Evolutionary conservation across 92 coral and sea anemone species (phyloP).

Genomic region (Epizoanthus scotinus): DNA sequence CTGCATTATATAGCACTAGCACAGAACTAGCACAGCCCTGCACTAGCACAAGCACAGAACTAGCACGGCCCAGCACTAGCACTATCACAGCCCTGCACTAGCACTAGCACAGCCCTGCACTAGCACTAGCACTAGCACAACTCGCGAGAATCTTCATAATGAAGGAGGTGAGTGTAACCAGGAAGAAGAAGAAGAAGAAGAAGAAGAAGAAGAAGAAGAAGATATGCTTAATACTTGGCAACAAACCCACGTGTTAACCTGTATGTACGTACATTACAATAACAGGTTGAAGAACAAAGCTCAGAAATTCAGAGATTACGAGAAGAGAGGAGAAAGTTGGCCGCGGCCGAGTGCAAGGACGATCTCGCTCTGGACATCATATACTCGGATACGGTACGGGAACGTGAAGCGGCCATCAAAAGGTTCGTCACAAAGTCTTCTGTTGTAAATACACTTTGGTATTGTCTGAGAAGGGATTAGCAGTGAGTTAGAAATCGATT

Average conservation of each 20-base stretch:
- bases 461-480: neutral
- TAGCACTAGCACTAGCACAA: too few species aligned
- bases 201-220: too few species aligned
- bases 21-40: too few species aligned
- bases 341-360: constrained; percentile 59
- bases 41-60: too few species aligned
- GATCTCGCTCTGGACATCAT: constrained; percentile 66
- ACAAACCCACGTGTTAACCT: neutral
- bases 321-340: constrained; percentile 64
- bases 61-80: too few species aligned
- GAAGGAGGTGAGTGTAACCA: too few species aligned
- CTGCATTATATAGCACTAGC: too few species aligned
- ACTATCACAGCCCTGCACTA: too few species aligned
- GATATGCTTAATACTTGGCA: too few species aligned
- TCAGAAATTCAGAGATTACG: constrained; percentile 59
- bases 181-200: too few species aligned
- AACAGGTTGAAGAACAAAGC: constrained; percentile 43
- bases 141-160: too few species aligned
- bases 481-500: neutral
- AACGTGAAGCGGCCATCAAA: constrained; percentile 68
- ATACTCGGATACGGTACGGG: constrained; percentile 66
- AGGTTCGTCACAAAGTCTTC: constrained; percentile 45
- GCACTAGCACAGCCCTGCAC: too few species aligned
- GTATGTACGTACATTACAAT: neutral
- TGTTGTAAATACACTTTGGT: neutral